Base-by-base conservation (phyloP, 2,888 invertebrate genomes). In the Steinernema carpocapsae region DNA sequence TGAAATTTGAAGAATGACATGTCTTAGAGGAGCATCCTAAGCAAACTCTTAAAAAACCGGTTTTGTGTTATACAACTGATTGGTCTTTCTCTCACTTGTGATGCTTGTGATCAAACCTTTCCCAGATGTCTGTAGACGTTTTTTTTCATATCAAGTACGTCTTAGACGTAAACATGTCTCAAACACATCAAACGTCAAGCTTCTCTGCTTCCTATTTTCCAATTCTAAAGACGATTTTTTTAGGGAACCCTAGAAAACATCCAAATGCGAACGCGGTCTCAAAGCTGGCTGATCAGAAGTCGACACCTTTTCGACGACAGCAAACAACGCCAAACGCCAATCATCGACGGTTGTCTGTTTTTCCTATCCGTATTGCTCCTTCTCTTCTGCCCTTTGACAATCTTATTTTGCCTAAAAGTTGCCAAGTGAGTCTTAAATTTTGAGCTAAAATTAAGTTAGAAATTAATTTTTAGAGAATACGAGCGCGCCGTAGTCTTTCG, bases 401-500 rank as follows among this genome's bases (percentile, higher is more conserved):
- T 86, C 46, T 81, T 83, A 71, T 87, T 87, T 74, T 86, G 86
- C 77, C 76, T 86, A 7, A 82, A 84, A 80, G 77, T 85, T 2
- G 79, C 84, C 70, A 86, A 86, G 86, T 86, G 64, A 75, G 82
- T 76, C n/a, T 29, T 37, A 19, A 19, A 4, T 3, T 48, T 4
- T 14, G 3, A 48, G 2, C 29, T 71, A 12, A 6, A 29, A n/a
- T 32, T n/a, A 19, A 71, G n/a, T 42, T 29, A n/a, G 10, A 7
- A 71, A n/a, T 24, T 6, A 0, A 29, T 26, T 80, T 81, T 77
- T 74, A 88, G 88, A 77, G 88, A 88, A 75, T 88, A 88, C 90
- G 94, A 85, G 93, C 93, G 1, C 92, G 93, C n/a, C 32, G 94
- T 94, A 0, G 94, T 95, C 85, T 95, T 95, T 88, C 91, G 94